These are phyloP conservation scores for Agrotis puta DNA, from an alignment of 2,888 invertebrate species.

Conservation along the genomic window DNA sequence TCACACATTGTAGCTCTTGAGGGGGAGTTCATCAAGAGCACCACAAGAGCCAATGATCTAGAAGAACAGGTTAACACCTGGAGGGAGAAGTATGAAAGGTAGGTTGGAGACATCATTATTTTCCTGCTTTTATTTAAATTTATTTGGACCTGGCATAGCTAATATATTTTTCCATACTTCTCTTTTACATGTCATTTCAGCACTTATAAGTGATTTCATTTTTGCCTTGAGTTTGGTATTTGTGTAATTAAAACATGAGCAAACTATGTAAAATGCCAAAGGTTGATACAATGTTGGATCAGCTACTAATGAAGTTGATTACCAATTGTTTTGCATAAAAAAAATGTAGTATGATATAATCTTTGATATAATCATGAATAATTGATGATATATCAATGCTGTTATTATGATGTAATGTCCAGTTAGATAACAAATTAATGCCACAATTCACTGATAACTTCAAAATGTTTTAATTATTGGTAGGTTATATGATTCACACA, in stretches of 20 bases:
- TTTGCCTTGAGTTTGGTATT: too few relatives aligned
- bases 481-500: slow-evolving; percentile 97
- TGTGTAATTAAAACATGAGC: background rate
- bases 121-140: too few relatives aligned
- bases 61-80: slow-evolving; percentile 96
- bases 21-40: slow-evolving; percentile 95
- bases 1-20: slow-evolving; percentile 96
- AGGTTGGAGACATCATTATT: slow-evolving; percentile 11
- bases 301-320: background rate
- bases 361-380: background rate
- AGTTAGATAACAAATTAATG: background rate
- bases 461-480: slow-evolving; percentile 49
- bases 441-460: background rate
- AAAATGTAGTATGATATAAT: too few relatives aligned
- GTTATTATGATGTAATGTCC: background rate
- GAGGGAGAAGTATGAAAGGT: slow-evolving; percentile 98
- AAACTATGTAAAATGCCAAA: background rate
- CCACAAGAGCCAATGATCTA: slow-evolving; percentile 94
- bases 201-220: too few relatives aligned
- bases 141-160: too few relatives aligned
- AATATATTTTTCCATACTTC: too few relatives aligned
- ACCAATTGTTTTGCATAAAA: background rate
- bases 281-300: background rate
- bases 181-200: too few relatives aligned
- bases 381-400: background rate